Evolutionary conservation across 2,797 vertebrate species (phyloP), one percentile per base, ranked within the genome.

Genomic region (Danio tinwini): DNA sequence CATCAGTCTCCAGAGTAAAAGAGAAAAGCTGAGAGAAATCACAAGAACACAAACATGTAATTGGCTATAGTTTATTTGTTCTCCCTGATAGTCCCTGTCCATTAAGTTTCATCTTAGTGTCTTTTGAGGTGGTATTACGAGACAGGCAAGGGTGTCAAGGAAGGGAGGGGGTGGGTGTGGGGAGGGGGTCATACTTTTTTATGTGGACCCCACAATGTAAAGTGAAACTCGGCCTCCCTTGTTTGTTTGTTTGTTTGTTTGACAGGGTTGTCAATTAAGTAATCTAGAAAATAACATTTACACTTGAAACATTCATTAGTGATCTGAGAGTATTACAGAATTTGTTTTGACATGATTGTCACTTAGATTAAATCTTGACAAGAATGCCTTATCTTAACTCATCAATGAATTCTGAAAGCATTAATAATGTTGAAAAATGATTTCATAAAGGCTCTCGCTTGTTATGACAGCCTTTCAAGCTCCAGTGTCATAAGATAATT

Each of bases 401-500:
- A 40, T 67, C 50, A 56, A 17, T 76, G 39, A 65, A 65, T 76
- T 65, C 62, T 65, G 50, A 55, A 76, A 76, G 14, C 40, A 65
- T 76, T 65, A 29, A 76, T 65, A 67, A 67, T 56, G 14, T 17
- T 65, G 29, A 65, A 45, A 76, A 65, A 76, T 65, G 0, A 45
- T 45, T 76, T 45, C 50, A 76, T 76, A 55, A 65, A 56, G 74
- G 39, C 40, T 55, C 50, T 67, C 6, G 29, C 42, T 76, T 65
- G 62, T 76, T 65, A 45, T 67, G 61, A 76, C 74, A 65, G 50
- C 13, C 50, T 76, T 65, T 76, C 62, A 65, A 37, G 74, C 50
- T 55, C 50, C 40, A 76, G 50, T 76, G 50, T 65, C 74, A 53
- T 45, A 65, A 13, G 61, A 76, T 76, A 76, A 76, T 76, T 76